These are phyloP conservation scores for Habropoda laboriosa DNA, from an alignment of 1,140 invertebrate genomes.

Conservation along the genomic window DNA sequence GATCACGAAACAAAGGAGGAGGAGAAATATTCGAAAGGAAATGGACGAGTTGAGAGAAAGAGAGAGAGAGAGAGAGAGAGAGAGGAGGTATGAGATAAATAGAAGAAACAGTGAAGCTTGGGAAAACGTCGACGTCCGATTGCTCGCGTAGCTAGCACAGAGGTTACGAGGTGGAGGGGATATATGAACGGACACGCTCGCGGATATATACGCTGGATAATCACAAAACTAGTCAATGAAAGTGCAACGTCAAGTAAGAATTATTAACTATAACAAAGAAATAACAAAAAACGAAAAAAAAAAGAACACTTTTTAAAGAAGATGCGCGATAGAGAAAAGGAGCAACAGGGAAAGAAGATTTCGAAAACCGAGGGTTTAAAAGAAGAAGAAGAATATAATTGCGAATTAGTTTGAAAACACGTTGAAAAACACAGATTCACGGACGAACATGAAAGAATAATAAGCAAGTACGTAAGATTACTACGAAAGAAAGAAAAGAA, in stretches of 20 bases:
- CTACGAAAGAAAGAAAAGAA: neutral
- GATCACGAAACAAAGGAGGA: neutral
- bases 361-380: slow-evolving; percentile 14
- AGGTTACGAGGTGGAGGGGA: neutral
- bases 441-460: neutral
- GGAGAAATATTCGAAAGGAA: too few species aligned
- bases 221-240: slow-evolving; percentile 82
- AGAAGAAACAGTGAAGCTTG: slow-evolving; percentile 20
- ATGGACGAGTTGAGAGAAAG: neutral
- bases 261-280: slow-evolving; percentile 68
- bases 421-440: slow-evolving; percentile 6
- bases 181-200: slow-evolving; percentile 39
- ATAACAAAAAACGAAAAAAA: neutral
- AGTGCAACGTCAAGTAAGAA: slow-evolving; percentile 80
- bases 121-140: slow-evolving; percentile 40
- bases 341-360: slow-evolving; percentile 20
- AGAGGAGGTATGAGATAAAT: neutral
- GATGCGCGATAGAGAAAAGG: slow-evolving; percentile 43
- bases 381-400: too few species aligned
- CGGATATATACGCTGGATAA: slow-evolving; percentile 62
- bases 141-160: slow-evolving; percentile 16
- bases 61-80: neutral
- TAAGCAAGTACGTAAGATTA: neutral
- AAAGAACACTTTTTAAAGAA: slow-evolving; percentile 34
- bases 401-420: neutral